Conservation (phyloP, 2,797 vertebrate species). For the Valencia hispanica region DNA sequence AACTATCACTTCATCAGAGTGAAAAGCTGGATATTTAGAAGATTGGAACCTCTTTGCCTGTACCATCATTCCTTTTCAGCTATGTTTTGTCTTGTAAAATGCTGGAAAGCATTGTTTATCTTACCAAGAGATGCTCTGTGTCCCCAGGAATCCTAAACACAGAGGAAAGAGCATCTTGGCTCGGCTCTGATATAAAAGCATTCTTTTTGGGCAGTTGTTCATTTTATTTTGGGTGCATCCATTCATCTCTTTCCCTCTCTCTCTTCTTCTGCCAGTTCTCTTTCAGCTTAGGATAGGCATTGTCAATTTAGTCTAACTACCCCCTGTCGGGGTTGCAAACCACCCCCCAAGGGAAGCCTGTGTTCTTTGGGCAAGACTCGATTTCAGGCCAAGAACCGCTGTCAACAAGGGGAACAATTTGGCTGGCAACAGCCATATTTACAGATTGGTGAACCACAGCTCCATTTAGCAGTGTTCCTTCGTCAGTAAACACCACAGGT, state of each 20-base stretch:
- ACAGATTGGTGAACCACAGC: slow-evolving; percentile 81
- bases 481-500: slow-evolving; percentile 74
- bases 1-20: neutral
- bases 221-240: slow-evolving; percentile 70
- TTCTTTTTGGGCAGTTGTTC: slow-evolving; percentile 60
- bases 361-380: slow-evolving; percentile 73
- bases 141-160: slow-evolving; percentile 36
- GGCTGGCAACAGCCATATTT: slow-evolving; percentile 81
- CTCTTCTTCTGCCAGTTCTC: slow-evolving; percentile 60
- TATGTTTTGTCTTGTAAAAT: neutral
- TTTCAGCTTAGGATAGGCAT: slow-evolving; percentile 71
- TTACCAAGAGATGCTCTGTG: slow-evolving; percentile 15
- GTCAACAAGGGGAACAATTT: slow-evolving; percentile 84
- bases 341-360: slow-evolving; percentile 70
- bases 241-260: slow-evolving; percentile 58
- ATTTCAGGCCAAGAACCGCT: slow-evolving; percentile 74
- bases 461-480: slow-evolving; percentile 80
- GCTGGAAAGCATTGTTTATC: slow-evolving; percentile 14
- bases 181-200: slow-evolving; percentile 42
- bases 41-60: neutral
- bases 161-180: slow-evolving; percentile 28
- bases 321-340: slow-evolving; percentile 71
- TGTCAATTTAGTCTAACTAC: slow-evolving; percentile 77
- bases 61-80: neutral
- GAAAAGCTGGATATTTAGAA: neutral